Percentiles rank a stretch among this genome's conserved stretches.
Conservation (phyloP, 2,888 invertebrate genomes). For the Sipha maydis region DNA sequence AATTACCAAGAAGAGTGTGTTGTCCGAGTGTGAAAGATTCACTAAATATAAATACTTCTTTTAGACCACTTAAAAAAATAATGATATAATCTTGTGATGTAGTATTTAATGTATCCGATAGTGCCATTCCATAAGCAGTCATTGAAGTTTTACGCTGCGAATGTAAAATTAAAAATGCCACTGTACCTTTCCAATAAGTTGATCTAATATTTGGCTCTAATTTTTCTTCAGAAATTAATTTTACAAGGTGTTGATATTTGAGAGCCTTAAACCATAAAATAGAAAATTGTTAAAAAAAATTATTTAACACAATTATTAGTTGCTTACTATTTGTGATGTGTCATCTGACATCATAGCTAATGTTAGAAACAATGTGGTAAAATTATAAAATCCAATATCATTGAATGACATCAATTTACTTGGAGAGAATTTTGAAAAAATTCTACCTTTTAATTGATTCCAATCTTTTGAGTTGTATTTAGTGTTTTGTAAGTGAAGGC, state of each 20-base stretch:
- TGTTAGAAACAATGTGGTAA: conserved; percentile 69
- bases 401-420: conserved; percentile 71
- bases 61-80: conserved; percentile 67
- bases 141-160: conserved; percentile 36
- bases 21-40: conserved; percentile 66
- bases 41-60: conserved; percentile 67
- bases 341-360: conserved; percentile 67
- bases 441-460: conserved; percentile 71
- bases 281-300: neutral
- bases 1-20: conserved; percentile 64
- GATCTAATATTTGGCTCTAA: conserved; percentile 39
- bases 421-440: conserved; percentile 73
- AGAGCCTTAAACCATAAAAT: conserved; percentile 40
- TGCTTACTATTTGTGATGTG: conserved; percentile 48
- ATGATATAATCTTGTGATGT: conserved; percentile 64
- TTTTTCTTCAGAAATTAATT: conserved; percentile 54
- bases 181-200: conserved; percentile 56
- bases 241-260: conserved; percentile 52
- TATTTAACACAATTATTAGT: neutral
- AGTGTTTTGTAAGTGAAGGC: conserved; percentile 67
- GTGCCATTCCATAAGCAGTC: conserved; percentile 32
- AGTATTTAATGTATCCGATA: conserved; percentile 25
- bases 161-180: conserved; percentile 59
- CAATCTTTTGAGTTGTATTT: conserved; percentile 67
- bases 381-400: conserved; percentile 72